Conservation (phyloP, 2,888 invertebrate species). For the Meliscaeva auricollis region DNA sequence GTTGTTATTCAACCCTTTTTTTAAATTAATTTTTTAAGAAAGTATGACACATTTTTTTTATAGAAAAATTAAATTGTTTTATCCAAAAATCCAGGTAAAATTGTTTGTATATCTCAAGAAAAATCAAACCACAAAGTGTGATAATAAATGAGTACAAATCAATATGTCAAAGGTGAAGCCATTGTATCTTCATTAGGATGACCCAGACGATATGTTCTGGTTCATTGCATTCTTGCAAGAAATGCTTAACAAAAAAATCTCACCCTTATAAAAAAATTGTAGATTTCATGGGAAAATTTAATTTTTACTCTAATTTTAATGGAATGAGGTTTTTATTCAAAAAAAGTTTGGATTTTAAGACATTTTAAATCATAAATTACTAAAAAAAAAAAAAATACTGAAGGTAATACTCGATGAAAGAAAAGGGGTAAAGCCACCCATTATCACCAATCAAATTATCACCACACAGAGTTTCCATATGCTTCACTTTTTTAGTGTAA, state of each 20-base stretch:
- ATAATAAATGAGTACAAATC: neutral
- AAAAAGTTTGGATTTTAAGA: no score
- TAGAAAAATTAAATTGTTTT: no score
- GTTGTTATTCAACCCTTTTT: no score
- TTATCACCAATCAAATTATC: neutral
- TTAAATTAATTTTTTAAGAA: no score
- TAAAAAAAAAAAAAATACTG: no score
- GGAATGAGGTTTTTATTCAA: no score
- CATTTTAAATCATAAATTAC: no score
- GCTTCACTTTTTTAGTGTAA: constrained; percentile 11
- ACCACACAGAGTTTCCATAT: neutral
- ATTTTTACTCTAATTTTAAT: no score
- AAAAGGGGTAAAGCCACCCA: neutral
- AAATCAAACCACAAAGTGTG: neutral
- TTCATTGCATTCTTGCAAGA: constrained; percentile 20
- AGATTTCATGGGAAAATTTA: constrained; percentile 16
- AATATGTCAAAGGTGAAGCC: constrained; percentile 49
- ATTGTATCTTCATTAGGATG: constrained; percentile 61
- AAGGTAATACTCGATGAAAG: no score
- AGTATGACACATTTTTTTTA: no score
- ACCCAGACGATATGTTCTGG: constrained; percentile 44
- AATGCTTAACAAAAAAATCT: neutral
- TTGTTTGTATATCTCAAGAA: no score
- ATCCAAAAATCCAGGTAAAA: no score
- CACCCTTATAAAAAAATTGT: neutral